These are phyloP conservation scores for Nephrotoma flavescens DNA, from an alignment of 2,888 invertebrate genomes.

Conservation along the genomic window DNA sequence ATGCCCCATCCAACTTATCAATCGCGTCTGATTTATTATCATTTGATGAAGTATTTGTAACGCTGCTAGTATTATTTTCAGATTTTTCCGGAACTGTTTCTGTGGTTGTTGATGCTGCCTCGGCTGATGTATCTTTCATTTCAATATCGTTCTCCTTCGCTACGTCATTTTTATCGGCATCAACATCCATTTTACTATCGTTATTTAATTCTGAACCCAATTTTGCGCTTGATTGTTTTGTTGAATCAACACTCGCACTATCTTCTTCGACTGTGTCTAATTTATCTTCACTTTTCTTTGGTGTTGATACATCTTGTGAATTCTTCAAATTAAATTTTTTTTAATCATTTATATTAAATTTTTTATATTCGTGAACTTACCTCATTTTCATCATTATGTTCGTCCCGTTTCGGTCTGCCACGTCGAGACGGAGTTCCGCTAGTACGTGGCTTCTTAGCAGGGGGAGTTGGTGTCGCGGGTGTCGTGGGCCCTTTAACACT, in stretches of 20 bases:
- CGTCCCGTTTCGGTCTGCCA: slow-evolving; percentile 24
- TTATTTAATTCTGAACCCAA: neutral
- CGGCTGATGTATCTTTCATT: slow-evolving; percentile 4
- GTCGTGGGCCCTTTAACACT: slow-evolving; percentile 25
- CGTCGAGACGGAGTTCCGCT: slow-evolving; percentile 19
- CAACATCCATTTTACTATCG: slow-evolving; percentile 1
- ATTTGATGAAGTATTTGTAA: neutral
- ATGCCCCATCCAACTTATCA: neutral
- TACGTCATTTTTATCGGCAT: slow-evolving; percentile 13
- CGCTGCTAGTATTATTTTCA: neutral
- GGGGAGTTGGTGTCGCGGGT: slow-evolving; percentile 23
- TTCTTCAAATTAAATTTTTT: neutral
- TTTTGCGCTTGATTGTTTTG: slow-evolving; percentile 5
- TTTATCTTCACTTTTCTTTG: neutral
- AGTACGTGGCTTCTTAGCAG: slow-evolving; percentile 24
- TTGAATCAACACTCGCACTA: neutral
- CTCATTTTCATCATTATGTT: neutral
- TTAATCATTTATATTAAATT: too few relatives aligned
- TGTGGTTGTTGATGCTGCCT: neutral
- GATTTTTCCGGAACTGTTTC: neutral
- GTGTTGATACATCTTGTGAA: neutral
- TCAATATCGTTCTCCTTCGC: slow-evolving; percentile 13
- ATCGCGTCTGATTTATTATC: neutral
- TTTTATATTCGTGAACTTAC: neutral
- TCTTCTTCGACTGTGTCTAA: slow-evolving; percentile 2